These are phyloP conservation scores for Metaphire vulgaris DNA, from an alignment of 1,140 invertebrate species.

Conservation along the genomic window DNA sequence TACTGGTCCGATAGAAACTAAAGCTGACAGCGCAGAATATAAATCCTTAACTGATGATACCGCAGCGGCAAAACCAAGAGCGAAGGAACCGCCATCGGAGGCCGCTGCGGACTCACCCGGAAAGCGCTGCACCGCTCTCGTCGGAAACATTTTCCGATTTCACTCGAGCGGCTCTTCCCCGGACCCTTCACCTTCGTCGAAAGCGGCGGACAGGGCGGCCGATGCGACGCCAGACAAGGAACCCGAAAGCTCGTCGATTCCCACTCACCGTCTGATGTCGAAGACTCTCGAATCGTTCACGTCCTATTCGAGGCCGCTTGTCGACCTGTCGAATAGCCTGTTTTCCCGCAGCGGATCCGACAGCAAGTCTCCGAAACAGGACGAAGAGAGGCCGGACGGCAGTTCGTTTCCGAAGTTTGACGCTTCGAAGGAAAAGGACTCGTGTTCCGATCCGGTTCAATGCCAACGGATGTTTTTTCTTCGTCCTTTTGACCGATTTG, in stretches of 20 bases:
- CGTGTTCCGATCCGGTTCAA: neutral
- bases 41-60: too few relatives aligned
- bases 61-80: too few relatives aligned
- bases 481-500: neutral
- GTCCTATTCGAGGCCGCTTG: neutral
- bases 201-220: neutral
- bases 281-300: neutral
- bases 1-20: too few relatives aligned
- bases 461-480: neutral
- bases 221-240: neutral
- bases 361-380: neutral
- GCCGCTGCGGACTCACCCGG: neutral
- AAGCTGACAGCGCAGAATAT: too few relatives aligned
- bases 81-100: neutral
- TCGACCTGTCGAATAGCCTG: neutral
- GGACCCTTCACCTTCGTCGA: neutral
- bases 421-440: neutral
- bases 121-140: neutral
- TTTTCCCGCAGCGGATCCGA: neutral
- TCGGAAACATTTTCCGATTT: neutral
- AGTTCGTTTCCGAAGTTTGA: neutral
- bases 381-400: neutral
- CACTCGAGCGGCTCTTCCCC: neutral
- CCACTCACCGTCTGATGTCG: neutral
- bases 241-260: neutral